Evolutionary conservation across 2,113 vertebrate genomes (phyloP), one percentile per base, ranked within the genome.

Genomic region (Phodopus roborovskii): DNA sequence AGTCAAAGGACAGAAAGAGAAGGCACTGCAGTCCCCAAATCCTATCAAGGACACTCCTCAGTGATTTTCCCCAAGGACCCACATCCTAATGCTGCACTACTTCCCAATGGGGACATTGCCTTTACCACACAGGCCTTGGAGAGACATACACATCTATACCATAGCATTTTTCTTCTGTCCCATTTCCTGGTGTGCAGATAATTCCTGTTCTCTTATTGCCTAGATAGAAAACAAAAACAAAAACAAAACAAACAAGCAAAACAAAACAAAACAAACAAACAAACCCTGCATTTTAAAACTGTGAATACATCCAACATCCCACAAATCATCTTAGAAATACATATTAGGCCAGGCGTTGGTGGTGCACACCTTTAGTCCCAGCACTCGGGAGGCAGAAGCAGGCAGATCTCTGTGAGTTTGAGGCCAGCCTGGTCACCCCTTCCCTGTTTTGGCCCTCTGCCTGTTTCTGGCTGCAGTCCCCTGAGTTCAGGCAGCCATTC

Each of bases 21-120:
- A 62, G 66, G 36, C 7, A 15, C 5, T 24, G 15, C 2, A 12
- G 84, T 17, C 22, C 33, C 45, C 9, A 17, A 20, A 33, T 11
- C 17, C 28, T 28, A 30, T 62, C n/a, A 22, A 70, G n/a, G 7
- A 62, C 0, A 7, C 20, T n/a, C 9, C 0, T 6, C 39, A 3
- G 12, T 71, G 39, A 74, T 16, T 28, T 73, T 30, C 8, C 53
- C 3, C 30, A 36, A 89, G 36, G 11, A 3, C 64, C 24, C 36
- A 26, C 13, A 12, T 62, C 56, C 50, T 82, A 42, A n/a, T 16
- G 7, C 26, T 70, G 8, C 9, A 6, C 7, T 45, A 24, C 53
- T 33, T 30, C 19, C 30, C 16, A 71, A 45, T 10, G 24, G 39
- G 60, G 33, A 50, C 66, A 56, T 30, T 17, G 7, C 7, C 15